Evolutionary conservation across 2,113 vertebrate species (phyloP).

Genomic region (Zapornia atra): DNA sequence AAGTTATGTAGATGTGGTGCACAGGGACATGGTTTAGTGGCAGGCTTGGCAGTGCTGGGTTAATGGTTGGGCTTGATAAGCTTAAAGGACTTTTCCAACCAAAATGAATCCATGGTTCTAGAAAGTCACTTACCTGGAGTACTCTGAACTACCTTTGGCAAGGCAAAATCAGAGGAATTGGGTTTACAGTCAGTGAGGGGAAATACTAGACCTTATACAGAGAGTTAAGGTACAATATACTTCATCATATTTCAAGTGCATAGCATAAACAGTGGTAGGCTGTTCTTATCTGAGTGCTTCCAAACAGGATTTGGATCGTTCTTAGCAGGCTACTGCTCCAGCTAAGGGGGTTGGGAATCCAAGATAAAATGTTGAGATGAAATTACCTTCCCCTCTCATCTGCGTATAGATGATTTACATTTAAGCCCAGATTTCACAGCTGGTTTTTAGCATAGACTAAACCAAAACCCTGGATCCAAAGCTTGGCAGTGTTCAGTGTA

Average conservation of each 20-base stretch:
- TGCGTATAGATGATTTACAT: background rate
- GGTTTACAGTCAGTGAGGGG: background rate
- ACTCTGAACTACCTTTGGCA: background rate
- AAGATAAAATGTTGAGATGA: background rate
- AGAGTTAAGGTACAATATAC: background rate
- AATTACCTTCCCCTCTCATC: background rate
- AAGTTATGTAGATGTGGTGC: too few species aligned
- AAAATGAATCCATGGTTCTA: too few species aligned
- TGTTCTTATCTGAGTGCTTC: background rate
- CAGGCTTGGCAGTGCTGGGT: too few species aligned
- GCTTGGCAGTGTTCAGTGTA: background rate
- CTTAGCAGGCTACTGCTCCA: background rate
- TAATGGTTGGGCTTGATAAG: too few species aligned
- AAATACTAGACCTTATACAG: background rate
- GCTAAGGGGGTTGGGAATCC: background rate
- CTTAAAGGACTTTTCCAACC: too few species aligned
- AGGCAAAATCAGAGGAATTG: background rate
- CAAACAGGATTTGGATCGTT: background rate
- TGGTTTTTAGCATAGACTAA: background rate
- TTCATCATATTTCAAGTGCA: background rate
- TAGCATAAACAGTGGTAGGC: background rate
- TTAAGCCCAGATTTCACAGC: background rate
- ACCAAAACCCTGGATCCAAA: constrained; percentile 7
- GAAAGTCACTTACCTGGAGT: background rate
- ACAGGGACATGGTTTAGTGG: too few species aligned